These are phyloP conservation scores for Pavo muticus DNA, from an alignment of 2,113 vertebrate genomes.

Conservation along the genomic window DNA sequence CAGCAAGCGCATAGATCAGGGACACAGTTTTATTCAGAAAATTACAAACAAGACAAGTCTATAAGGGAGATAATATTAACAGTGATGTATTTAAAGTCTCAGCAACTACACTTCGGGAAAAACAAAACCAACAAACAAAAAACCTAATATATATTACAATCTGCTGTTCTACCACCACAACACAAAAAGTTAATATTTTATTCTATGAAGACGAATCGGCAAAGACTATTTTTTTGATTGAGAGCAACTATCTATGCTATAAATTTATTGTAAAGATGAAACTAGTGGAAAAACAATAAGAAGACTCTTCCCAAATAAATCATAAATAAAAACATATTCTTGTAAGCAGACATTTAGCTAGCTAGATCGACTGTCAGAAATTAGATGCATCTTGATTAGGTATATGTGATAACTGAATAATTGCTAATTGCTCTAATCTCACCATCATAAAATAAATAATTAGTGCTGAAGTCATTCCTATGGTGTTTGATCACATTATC, in stretches of 20 bases:
- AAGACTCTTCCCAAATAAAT: background rate
- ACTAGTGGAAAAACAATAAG: background rate
- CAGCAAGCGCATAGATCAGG: background rate
- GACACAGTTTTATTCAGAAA: conserved; percentile 21
- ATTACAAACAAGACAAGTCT: background rate
- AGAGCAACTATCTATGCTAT: background rate
- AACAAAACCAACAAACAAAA: background rate
- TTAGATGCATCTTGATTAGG: background rate
- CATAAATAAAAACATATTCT: background rate
- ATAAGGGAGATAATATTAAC: background rate
- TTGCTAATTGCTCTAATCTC: background rate
- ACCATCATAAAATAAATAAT: background rate
- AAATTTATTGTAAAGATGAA: background rate
- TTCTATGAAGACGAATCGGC: conserved; percentile 11
- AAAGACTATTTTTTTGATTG: background rate
- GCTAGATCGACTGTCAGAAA: background rate
- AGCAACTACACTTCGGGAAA: background rate
- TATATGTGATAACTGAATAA: background rate
- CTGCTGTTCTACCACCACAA: background rate
- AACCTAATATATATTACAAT: background rate
- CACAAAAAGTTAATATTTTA: conserved; percentile 10
- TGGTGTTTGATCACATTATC: background rate
- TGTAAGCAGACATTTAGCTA: background rate
- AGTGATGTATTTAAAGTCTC: background rate
- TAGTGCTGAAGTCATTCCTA: background rate